Conservation (phyloP, 2,113 vertebrate genomes). For the Podiceps cristatus region DNA sequence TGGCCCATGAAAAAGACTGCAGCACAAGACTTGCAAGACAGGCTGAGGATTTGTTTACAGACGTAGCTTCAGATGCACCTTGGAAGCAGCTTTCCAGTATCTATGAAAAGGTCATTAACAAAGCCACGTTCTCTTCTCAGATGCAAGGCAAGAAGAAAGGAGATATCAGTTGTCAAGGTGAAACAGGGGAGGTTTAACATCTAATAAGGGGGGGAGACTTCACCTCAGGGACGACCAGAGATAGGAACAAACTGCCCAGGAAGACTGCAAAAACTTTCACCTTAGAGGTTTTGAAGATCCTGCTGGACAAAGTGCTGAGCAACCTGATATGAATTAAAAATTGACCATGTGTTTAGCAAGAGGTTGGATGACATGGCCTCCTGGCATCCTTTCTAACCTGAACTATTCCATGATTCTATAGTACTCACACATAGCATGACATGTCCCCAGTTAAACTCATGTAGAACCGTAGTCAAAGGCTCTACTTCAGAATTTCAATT, state of each 20-base stretch:
- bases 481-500: not conserved
- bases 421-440: not conserved
- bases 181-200: not conserved
- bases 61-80: not conserved
- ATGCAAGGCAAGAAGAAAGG: not conserved
- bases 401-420: not conserved
- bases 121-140: not conserved
- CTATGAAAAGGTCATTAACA: not conserved
- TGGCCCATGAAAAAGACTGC: not conserved
- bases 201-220: not conserved
- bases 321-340: not conserved
- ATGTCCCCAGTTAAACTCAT: not conserved
- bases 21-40: not conserved
- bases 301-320: not conserved
- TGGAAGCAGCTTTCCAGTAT: not conserved
- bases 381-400: not conserved
- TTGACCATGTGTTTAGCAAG: not conserved
- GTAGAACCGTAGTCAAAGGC: not conserved
- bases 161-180: not conserved
- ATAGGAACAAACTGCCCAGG: not conserved
- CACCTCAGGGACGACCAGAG: not conserved
- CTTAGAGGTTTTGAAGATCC: not conserved
- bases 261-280: not conserved
- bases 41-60: not conserved
- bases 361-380: not conserved